Conservation (phyloP, 2,797 vertebrate species). For the Tokudaia muenninki region DNA sequence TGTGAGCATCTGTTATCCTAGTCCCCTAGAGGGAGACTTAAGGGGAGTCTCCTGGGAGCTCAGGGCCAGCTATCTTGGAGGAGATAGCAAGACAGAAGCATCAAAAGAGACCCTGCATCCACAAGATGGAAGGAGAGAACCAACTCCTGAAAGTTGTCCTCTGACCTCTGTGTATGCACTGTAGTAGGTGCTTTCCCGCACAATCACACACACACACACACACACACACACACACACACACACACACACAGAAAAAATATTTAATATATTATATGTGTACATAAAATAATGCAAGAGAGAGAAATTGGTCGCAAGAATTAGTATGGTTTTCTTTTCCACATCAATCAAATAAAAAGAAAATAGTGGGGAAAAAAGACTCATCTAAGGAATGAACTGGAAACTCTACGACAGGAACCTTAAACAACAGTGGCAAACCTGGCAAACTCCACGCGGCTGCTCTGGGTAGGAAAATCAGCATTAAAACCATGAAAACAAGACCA, state of each 20-base stretch:
- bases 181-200: background rate
- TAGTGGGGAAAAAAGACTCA: conserved; percentile 63
- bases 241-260: background rate
- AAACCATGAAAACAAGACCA: conserved; percentile 47
- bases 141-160: no score
- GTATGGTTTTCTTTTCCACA: background rate
- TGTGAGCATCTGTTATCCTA: background rate
- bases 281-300: background rate
- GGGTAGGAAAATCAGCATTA: conserved; percentile 78
- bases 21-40: background rate
- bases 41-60: background rate
- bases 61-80: no score
- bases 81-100: background rate
- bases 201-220: no score
- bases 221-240: no score
- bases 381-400: conserved; percentile 74
- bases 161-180: background rate
- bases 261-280: background rate
- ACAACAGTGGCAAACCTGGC: background rate
- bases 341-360: conserved; percentile 26
- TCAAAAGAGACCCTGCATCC: background rate
- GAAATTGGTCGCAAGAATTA: background rate
- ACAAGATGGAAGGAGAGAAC: background rate
- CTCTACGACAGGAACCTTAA: conserved; percentile 69
- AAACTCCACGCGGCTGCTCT: conserved; percentile 67